A percentile compares a stretch with the other conserved stretches of the same genome.
Evolutionary conservation across 2,113 vertebrate genomes (phyloP).

Genomic region (Leptobrachium ailaonicum): DNA sequence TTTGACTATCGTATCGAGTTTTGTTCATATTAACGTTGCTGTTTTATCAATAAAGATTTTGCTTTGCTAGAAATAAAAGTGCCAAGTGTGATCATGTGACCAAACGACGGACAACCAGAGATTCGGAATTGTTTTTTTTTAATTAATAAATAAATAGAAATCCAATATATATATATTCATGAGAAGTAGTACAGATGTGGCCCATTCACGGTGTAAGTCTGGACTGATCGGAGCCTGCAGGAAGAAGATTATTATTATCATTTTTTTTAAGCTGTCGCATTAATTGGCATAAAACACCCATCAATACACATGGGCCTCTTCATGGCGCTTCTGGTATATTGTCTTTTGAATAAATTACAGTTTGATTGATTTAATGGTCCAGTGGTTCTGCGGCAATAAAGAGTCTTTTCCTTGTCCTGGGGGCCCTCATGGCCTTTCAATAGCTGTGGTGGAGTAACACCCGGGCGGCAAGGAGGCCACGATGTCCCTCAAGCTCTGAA

Average conservation of each 20-base stretch:
- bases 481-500: slow-evolving; percentile 86
- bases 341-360: background rate
- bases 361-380: background rate
- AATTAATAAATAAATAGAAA: slow-evolving; percentile 49
- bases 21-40: slow-evolving; percentile 45
- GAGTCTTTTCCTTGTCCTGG: background rate
- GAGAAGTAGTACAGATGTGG: background rate
- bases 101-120: background rate
- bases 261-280: background rate
- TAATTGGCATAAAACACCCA: background rate
- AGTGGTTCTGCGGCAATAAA: background rate
- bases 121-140: background rate
- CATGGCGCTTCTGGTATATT: too few relatives aligned
- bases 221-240: background rate
- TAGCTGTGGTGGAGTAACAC: slow-evolving; percentile 81
- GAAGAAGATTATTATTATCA: background rate
- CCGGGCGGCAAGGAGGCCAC: slow-evolving; percentile 69
- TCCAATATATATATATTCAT: background rate
- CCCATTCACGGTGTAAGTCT: background rate
- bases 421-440: slow-evolving; percentile 75
- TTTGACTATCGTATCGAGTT: slow-evolving; percentile 37
- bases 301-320: too few relatives aligned
- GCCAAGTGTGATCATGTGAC: slow-evolving; percentile 8
- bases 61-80: slow-evolving; percentile 41
- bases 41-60: slow-evolving; percentile 48